Percentiles rank a stretch among this genome's conserved stretches.
These are phyloP conservation scores for Chaetodon trifascialis DNA, from an alignment of 2,113 vertebrate genomes.

Conservation along the genomic window DNA sequence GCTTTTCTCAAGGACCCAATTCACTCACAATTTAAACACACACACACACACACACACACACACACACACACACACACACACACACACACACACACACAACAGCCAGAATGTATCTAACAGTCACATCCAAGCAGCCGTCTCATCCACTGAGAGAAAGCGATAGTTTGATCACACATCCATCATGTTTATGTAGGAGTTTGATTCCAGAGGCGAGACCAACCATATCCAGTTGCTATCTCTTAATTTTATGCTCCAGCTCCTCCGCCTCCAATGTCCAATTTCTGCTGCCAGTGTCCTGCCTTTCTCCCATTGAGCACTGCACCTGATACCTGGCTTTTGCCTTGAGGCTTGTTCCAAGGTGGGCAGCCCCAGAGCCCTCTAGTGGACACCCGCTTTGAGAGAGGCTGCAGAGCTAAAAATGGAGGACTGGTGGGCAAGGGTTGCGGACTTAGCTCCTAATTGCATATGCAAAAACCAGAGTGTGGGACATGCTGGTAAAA, in stretches of 20 bases:
- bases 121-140: not conserved
- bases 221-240: too few species aligned
- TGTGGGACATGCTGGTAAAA: not conserved
- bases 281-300: not conserved
- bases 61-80: too few species aligned
- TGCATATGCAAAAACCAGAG: too few species aligned
- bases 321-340: not conserved
- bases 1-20: not conserved
- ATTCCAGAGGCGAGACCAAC: too few species aligned
- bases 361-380: constrained; percentile 16
- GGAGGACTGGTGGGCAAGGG: not conserved
- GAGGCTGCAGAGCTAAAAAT: not conserved
- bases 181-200: too few species aligned
- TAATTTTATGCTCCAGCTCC: not conserved
- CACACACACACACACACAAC: too few species aligned
- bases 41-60: too few species aligned
- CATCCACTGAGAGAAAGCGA: not conserved
- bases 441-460: not conserved
- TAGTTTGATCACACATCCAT: too few species aligned
- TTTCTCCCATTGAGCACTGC: not conserved
- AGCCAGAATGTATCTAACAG: not conserved
- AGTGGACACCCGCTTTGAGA: not conserved
- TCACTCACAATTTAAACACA: not conserved
- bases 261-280: not conserved
- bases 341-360: not conserved